Percentiles rank a stretch among this genome's conserved stretches.
Conservation (phyloP, 2,888 invertebrate genomes). For the Eupithecia insigniata region DNA sequence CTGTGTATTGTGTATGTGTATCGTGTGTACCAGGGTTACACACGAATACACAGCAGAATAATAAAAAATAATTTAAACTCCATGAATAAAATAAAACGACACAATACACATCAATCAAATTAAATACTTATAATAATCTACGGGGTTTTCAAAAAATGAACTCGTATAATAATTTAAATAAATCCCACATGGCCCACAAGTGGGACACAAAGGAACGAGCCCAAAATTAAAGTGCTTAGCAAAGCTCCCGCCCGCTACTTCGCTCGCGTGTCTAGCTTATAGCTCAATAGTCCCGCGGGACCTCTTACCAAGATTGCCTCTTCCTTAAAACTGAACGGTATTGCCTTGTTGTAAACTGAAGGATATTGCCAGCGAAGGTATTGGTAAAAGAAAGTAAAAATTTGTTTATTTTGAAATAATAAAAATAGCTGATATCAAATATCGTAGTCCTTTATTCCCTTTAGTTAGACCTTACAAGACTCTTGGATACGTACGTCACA, state of each 20-base stretch:
- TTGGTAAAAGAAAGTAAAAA: background rate
- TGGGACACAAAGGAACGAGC: background rate
- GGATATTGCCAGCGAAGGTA: background rate
- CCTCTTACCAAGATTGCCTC: background rate
- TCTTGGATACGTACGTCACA: too few relatives aligned
- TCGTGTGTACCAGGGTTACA: too few relatives aligned
- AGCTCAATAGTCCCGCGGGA: background rate
- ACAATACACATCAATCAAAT: background rate
- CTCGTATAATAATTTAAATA: background rate
- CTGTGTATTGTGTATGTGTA: too few relatives aligned
- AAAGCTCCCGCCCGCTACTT: background rate
- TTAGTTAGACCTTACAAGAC: too few relatives aligned
- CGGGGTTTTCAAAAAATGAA: too few relatives aligned
- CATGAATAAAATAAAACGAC: background rate
- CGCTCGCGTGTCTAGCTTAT: background rate
- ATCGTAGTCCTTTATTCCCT: too few relatives aligned
- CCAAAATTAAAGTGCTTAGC: background rate
- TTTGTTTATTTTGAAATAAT: background rate
- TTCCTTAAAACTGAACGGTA: background rate
- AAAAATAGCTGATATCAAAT: too few relatives aligned
- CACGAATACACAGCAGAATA: too few relatives aligned
- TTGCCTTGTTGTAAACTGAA: background rate
- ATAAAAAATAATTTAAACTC: too few relatives aligned
- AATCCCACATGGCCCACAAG: background rate
- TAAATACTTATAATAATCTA: too few relatives aligned